A percentile compares a stretch with the other conserved stretches of the same genome.
Conservation (phyloP, 1,140 invertebrate species). For the Drosophila pallidifrons region DNA sequence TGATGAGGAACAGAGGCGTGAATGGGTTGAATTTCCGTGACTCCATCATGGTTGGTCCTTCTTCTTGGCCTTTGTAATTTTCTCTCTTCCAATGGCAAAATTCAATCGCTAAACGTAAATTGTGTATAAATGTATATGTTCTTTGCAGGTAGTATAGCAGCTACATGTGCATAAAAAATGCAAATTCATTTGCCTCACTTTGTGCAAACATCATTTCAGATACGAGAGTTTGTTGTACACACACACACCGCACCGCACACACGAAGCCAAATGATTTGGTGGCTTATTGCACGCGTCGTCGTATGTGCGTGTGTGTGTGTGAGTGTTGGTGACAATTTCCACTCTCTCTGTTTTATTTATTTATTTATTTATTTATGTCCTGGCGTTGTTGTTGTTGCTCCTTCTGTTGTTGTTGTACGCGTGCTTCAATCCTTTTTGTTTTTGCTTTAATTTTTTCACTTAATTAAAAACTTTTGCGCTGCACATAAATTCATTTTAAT, state of each 20-base stretch:
- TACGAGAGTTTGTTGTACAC: constrained; percentile 40
- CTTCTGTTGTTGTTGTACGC: constrained; percentile 1
- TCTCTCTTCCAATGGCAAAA: constrained; percentile 21
- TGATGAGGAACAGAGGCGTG: constrained; percentile 49
- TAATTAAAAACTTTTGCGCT: constrained; percentile 78
- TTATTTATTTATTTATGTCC: constrained; percentile 29
- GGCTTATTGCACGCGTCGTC: constrained; percentile 28
- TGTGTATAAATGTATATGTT: constrained; percentile 19
- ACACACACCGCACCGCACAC: constrained; percentile 16
- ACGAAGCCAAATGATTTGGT: constrained; percentile 44
- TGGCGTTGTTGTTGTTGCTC: neutral
- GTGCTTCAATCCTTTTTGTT: constrained; percentile 50
- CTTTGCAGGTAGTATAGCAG: constrained; percentile 24
- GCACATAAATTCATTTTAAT: constrained; percentile 83
- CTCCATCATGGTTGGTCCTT: constrained; percentile 32
- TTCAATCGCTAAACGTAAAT: constrained; percentile 29
- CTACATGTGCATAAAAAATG: constrained; percentile 58
- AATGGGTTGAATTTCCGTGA: constrained; percentile 37
- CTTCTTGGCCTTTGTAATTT: constrained; percentile 4
- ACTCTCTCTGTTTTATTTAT: constrained; percentile 30
- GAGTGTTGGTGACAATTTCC: constrained; percentile 43
- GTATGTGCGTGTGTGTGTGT: constrained; percentile 17
- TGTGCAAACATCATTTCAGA: constrained; percentile 68
- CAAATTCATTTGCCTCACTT: constrained; percentile 66
- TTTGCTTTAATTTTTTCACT: constrained; percentile 70